These are phyloP conservation scores for Acrobasis repandana DNA, from an alignment of 2,888 invertebrate genomes.

Conservation along the genomic window DNA sequence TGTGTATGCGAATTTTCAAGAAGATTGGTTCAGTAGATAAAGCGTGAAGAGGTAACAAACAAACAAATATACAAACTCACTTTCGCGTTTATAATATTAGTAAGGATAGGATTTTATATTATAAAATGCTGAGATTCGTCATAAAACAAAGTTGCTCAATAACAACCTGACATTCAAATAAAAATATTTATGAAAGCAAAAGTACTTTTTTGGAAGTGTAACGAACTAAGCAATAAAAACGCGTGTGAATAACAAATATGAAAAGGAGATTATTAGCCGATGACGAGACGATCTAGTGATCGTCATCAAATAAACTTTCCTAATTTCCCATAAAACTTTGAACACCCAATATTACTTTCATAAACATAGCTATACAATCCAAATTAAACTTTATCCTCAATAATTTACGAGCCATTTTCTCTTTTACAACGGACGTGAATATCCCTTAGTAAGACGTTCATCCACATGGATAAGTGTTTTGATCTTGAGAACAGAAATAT, in stretches of 20 bases:
- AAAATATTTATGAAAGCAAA: too few relatives aligned
- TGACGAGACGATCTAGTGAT: constrained; percentile 21
- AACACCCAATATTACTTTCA: constrained; percentile 23
- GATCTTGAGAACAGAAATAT: constrained; percentile 17
- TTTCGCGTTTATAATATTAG: constrained; percentile 3
- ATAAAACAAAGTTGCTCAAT: too few relatives aligned
- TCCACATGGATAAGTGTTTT: constrained; percentile 19
- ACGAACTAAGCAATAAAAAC: not conserved
- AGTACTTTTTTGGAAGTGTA: too few relatives aligned
- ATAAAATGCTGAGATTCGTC: too few relatives aligned
- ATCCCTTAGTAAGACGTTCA: constrained; percentile 3
- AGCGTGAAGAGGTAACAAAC: too few relatives aligned
- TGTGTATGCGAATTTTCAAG: too few relatives aligned
- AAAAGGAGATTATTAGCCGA: constrained; percentile 3
- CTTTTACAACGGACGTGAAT: constrained; percentile 3
- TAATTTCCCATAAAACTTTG: constrained; percentile 23
- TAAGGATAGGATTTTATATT: not conserved
- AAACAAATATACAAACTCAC: too few relatives aligned
- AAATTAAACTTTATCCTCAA: constrained; percentile 11
- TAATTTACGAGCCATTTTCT: constrained; percentile 1
- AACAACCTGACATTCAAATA: too few relatives aligned
- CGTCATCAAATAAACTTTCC: constrained; percentile 23
- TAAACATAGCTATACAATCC: constrained; percentile 13
- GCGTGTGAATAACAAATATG: not conserved
- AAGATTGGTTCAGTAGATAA: too few relatives aligned